Evolutionary conservation across 2,113 vertebrate species (phyloP), one percentile per base, ranked within the genome.

Genomic region (Oncorhynchus gorbuscha): DNA sequence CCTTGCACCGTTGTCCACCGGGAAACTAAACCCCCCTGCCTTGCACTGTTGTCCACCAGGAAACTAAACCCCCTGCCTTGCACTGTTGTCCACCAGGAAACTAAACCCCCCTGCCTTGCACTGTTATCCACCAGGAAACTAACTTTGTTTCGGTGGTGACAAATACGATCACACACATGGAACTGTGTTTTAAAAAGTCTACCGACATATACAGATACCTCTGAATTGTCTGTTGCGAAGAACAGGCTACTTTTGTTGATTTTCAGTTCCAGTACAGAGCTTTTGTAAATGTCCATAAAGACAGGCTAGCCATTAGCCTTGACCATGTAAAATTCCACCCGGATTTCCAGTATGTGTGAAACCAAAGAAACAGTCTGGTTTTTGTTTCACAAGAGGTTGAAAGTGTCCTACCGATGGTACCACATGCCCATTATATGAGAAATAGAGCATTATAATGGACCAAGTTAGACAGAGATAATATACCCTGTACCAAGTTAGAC

Each of bases 291-390:
- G 18, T 68, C 13, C 11, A 14, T 62, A 3, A 64, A 65, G 20
- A 11, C 59, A 22, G 55, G 11, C 55, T 35, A 35, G 9, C 58
- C 58, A 39, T 35, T 86, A 83, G 82, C 76, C 77, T 80, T 20
- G 71, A 75, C 77, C 72, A 83, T 86, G 84, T 76, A 84, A 80
- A 87, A 86, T 83, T 90, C 85, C 84, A 84, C 83, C 87, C 78
- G 78, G 78, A 84, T 89, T 83, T 85, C 79, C 86, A 86, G 88
- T 83, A 86, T 82, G 83, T 86, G 87, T 83, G 90, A 92, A 90
- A 91, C 87, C 88, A 89, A 88, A 88, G 87, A 92, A 90, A 92
- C 91, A 92, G 88, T 79, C 81, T 73, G 76, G 81, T 78, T 86
- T 92, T 90, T 93, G 90, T 94, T 91, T 89, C 80, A 85, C n/a